These are phyloP conservation scores for Illadopsis cleaveri DNA, from an alignment of 2,113 vertebrate genomes.

Conservation along the genomic window DNA sequence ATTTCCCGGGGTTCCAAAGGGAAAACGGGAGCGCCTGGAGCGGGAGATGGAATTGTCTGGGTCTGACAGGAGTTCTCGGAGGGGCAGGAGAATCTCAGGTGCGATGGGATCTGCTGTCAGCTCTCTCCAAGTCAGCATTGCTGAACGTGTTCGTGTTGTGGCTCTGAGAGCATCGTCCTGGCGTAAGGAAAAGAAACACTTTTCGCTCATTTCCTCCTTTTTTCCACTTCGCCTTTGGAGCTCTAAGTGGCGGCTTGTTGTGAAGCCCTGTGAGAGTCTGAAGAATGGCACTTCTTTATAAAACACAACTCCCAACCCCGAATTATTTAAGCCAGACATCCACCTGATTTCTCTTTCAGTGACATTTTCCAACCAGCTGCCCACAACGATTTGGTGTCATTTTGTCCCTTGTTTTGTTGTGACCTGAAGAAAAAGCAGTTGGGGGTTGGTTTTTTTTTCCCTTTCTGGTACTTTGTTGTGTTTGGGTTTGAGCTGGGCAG, in stretches of 20 bases:
- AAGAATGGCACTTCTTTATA: neutral
- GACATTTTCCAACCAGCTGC: neutral
- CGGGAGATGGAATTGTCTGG: neutral
- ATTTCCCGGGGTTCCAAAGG: fast-evolving
- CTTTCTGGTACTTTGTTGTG: neutral
- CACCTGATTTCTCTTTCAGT: neutral
- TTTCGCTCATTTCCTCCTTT: neutral
- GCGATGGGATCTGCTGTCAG: neutral
- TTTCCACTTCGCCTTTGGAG: neutral
- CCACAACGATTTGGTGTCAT: neutral
- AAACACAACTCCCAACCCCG: neutral
- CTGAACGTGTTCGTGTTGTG: neutral
- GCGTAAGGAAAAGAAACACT: neutral
- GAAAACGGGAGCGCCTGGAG: fast-evolving
- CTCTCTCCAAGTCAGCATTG: fast-evolving
- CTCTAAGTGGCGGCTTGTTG: neutral
- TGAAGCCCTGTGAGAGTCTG: neutral
- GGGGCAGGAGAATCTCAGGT: fast-evolving
- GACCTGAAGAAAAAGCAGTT: neutral
- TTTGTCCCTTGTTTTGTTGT: neutral
- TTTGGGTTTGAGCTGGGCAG: neutral
- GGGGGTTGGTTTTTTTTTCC: neutral
- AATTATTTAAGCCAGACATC: neutral
- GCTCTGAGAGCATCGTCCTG: neutral
- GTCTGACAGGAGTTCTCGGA: neutral